Base-by-base conservation (phyloP, 2,113 vertebrate species). In the Motacilla tschutschensis region DNA sequence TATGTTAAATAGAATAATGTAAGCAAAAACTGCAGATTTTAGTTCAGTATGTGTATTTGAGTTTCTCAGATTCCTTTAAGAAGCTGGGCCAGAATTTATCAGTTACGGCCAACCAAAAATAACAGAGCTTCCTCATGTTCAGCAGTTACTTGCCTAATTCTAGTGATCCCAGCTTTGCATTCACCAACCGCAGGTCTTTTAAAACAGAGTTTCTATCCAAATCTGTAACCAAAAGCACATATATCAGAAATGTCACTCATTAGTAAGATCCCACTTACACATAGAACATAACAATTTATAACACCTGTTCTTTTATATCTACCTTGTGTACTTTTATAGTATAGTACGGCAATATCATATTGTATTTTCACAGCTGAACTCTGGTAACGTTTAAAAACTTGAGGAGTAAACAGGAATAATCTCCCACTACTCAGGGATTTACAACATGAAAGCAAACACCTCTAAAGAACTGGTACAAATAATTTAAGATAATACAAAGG, bases 131-230 rank as follows among this genome's bases (percentile, higher is more conserved):
- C 40, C 21, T 86, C 20, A 18, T 4, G 4, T 55, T 55, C 63
- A 60, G 54, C 25, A 58, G 65, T 54, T 63, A 94, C 90, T 91
- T 96, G 97, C 98, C 98, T 83, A 97, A 82, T 80, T 97, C 97
- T 55, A 97, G 92, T 3, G 97, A 97, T 76, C 94, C 95, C 5
- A 95, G 91, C 85, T 95, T 97, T 35, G 97, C 95, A 22, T 84
- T 96, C 53, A 83, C 94, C 36, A 93, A 29, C 41, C 87, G 96
- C 16, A 96, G 83, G 63, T 97, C 96, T 92, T 95, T 97, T 77
- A 96, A 78, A 78, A 92, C 83, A 9, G 88, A 79, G 25, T 77
- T 94, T 77, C 87, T 96, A 85, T 95, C 95, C 96, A 92, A 93
- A 95, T 84, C 97, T 97, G 90, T 31, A 72, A 87, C 77, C 2